Conservation (phyloP, 2,113 vertebrate species). For the Melanocharis versteri region DNA sequence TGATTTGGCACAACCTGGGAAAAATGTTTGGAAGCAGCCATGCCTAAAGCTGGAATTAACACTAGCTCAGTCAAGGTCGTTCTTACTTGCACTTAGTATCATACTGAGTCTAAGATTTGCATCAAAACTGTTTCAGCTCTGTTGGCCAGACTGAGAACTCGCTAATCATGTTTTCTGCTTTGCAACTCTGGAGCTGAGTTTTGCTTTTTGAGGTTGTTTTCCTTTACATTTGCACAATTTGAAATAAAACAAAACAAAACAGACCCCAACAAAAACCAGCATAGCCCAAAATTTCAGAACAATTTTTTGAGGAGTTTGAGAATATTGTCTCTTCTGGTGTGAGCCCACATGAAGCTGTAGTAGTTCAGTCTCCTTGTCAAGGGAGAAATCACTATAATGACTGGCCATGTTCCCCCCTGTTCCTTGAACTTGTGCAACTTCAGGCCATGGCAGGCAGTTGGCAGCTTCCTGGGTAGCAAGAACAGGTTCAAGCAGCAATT, state of each 20-base stretch:
- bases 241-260: not conserved
- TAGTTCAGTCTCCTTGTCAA: not conserved
- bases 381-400: not conserved
- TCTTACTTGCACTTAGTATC: not conserved
- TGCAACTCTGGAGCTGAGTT: not conserved
- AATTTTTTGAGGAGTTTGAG: not conserved
- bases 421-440: not conserved
- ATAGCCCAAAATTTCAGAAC: not conserved
- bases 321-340: not conserved
- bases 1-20: not conserved
- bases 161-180: not conserved
- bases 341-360: not conserved
- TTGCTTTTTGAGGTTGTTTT: not conserved
- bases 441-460: not conserved
- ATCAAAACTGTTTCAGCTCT: not conserved
- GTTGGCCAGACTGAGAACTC: not conserved
- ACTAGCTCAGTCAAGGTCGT: not conserved
- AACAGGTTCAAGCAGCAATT: not conserved
- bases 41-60: not conserved
- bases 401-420: fast-evolving
- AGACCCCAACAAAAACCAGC: not conserved
- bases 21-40: not conserved
- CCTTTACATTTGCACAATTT: not conserved
- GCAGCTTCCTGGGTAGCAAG: not conserved
- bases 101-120: not conserved